Percentiles rank a stretch among this genome's conserved stretches.
phyloP scores from a whole-genome alignment of 1,140 invertebrate genomes.

The honey bee (Apis mellifera) region DNA sequence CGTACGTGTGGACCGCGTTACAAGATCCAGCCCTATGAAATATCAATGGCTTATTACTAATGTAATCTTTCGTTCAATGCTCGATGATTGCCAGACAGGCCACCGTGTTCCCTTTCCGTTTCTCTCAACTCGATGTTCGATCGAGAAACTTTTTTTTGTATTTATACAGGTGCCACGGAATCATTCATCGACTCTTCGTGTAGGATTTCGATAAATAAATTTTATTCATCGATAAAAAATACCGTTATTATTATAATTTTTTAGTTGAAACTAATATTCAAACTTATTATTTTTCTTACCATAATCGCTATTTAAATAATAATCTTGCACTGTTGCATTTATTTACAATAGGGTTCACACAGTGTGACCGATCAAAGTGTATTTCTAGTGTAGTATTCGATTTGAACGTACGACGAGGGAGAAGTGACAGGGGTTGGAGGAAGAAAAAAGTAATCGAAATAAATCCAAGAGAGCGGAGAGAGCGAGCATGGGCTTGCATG shows the following conservation, averaged over 20 bases:
- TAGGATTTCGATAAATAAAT: neutral
- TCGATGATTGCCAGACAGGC: conserved; percentile 72
- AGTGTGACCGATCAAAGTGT: conserved; percentile 4
- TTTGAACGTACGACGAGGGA: conserved; percentile 6
- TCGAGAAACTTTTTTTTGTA: conserved; percentile 33
- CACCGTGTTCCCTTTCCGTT: conserved; percentile 15
- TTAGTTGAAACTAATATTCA: too few relatives aligned
- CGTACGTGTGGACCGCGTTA: conserved; percentile 63
- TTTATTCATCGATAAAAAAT: neutral
- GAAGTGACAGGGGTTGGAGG: conserved; percentile 60
- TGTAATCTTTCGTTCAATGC: conserved; percentile 77
- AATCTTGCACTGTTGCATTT: too few relatives aligned
- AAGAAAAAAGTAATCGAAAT: conserved; percentile 73
- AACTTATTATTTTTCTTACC: too few relatives aligned
- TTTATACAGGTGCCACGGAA: neutral
- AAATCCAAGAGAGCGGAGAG: conserved; percentile 64
- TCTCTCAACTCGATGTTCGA: neutral
- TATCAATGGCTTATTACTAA: conserved; percentile 79
- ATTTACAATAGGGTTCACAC: neutral
- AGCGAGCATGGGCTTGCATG: conserved; percentile 68
- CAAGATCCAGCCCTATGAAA: conserved; percentile 72
- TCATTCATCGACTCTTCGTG: neutral
- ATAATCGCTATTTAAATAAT: too few relatives aligned
- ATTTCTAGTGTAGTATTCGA: conserved; percentile 1
- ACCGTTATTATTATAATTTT: neutral